Percentiles rank a stretch among this genome's conserved stretches.
phyloP scores from a whole-genome alignment of 2,888 invertebrate genomes.

The Acleris cristana region DNA sequence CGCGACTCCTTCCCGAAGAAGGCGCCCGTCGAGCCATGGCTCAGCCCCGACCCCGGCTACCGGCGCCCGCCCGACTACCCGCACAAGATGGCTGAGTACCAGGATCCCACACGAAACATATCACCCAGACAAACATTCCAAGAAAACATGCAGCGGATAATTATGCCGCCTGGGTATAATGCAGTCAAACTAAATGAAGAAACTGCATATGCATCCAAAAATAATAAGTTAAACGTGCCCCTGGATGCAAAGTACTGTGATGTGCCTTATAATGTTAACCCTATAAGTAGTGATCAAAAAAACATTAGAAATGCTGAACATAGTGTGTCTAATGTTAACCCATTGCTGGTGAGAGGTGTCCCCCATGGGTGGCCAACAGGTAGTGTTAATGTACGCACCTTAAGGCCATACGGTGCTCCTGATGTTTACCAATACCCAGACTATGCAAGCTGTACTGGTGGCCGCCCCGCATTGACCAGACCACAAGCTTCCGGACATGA shows the following conservation, averaged over 20 bases:
- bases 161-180: constrained; percentile 73
- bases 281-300: constrained; percentile 69
- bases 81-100: constrained; percentile 62
- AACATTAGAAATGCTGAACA: constrained; percentile 64
- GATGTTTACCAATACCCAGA: constrained; percentile 73
- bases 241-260: constrained; percentile 76
- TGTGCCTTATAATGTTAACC: constrained; percentile 77
- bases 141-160: constrained; percentile 80
- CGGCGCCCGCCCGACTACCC: constrained; percentile 70
- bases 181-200: constrained; percentile 66
- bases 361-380: constrained; percentile 64
- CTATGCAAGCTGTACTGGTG: constrained; percentile 64
- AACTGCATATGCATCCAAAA: constrained; percentile 58
- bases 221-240: constrained; percentile 63
- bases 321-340: constrained; percentile 64
- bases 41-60: constrained; percentile 58
- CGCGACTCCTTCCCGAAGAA: constrained; percentile 67
- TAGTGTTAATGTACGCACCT: constrained; percentile 59
- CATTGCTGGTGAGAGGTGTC: constrained; percentile 53
- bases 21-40: constrained; percentile 65
- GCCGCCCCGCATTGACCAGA: constrained; percentile 61
- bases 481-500: constrained; percentile 64
- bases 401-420: constrained; percentile 64
- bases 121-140: constrained; percentile 82
- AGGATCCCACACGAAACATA: constrained; percentile 74